Conservation (phyloP, 2,113 vertebrate species). For the Vombatus ursinus region DNA sequence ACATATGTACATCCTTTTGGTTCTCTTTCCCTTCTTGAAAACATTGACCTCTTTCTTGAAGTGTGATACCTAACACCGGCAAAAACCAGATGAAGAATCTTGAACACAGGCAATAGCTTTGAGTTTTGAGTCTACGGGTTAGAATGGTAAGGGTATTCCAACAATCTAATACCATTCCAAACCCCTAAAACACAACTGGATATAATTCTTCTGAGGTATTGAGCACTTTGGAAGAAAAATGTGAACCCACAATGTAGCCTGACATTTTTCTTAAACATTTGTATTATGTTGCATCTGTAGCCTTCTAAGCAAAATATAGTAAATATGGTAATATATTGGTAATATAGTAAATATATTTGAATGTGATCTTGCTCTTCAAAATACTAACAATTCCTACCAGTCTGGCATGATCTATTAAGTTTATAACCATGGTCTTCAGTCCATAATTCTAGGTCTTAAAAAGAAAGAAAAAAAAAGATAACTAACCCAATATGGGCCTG, state of each 20-base stretch:
- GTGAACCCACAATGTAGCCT: neutral
- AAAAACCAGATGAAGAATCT: neutral
- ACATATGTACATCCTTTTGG: neutral
- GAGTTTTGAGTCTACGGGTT: neutral
- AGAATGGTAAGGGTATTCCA: neutral
- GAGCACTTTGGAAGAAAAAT: slow-evolving; percentile 2
- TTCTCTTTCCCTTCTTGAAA: slow-evolving; percentile 12
- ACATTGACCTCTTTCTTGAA: neutral
- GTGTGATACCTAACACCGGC: neutral
- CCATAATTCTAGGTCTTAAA: neutral
- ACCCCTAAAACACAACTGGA: neutral
- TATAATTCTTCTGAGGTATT: neutral
- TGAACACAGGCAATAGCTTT: neutral
- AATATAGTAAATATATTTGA: neutral
- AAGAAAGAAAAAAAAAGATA: too few species aligned
- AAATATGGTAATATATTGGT: neutral
- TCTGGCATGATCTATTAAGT: neutral
- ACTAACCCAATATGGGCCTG: neutral
- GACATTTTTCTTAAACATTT: neutral
- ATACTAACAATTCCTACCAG: neutral
- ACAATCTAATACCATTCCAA: neutral
- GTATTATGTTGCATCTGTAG: neutral
- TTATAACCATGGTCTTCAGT: neutral
- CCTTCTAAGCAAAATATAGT: slow-evolving; percentile 20
- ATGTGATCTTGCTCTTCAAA: neutral